phyloP scores from a whole-genome alignment of 2,113 vertebrate genomes.

The Rana temporaria region DNA sequence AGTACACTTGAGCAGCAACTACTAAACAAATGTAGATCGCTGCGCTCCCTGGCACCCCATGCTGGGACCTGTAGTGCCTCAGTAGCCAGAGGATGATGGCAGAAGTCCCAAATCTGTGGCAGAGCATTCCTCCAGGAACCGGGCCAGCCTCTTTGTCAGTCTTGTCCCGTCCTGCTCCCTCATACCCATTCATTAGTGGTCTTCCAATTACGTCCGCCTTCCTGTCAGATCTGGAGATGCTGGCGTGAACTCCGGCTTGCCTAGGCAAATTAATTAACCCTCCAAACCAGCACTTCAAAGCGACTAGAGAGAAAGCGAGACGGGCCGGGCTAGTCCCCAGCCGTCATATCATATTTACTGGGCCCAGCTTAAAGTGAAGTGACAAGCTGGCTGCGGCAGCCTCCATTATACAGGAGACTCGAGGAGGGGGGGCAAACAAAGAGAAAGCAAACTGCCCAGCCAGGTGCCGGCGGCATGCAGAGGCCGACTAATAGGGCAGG shows the following conservation, averaged over 20 bases:
- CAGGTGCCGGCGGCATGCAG: background rate
- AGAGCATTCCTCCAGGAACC: background rate
- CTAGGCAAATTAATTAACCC: conserved; percentile 60
- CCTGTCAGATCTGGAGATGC: conserved; percentile 55
- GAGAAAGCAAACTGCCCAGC: background rate
- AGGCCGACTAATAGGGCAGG: no score
- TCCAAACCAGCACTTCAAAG: conserved; percentile 57
- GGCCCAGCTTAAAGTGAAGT: conserved; percentile 8
- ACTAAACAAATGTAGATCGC: no score
- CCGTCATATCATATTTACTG: conserved; percentile 51
- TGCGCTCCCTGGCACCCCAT: no score
- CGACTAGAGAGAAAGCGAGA: conserved; percentile 50
- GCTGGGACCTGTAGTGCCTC: no score
- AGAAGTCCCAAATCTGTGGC: no score
- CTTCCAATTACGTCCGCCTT: conserved; percentile 21
- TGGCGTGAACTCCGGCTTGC: conserved; percentile 52
- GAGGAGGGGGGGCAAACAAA: background rate
- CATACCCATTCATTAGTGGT: conserved; percentile 45
- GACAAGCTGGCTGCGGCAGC: conserved; percentile 10
- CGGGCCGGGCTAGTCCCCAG: conserved; percentile 49
- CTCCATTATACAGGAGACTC: background rate
- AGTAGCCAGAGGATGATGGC: no score
- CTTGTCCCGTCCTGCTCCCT: conserved; percentile 34
- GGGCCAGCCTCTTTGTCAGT: conserved; percentile 30
- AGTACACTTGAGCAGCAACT: no score